Conservation (phyloP, 2,113 vertebrate species). For the Datnioides undecimradiatus region DNA sequence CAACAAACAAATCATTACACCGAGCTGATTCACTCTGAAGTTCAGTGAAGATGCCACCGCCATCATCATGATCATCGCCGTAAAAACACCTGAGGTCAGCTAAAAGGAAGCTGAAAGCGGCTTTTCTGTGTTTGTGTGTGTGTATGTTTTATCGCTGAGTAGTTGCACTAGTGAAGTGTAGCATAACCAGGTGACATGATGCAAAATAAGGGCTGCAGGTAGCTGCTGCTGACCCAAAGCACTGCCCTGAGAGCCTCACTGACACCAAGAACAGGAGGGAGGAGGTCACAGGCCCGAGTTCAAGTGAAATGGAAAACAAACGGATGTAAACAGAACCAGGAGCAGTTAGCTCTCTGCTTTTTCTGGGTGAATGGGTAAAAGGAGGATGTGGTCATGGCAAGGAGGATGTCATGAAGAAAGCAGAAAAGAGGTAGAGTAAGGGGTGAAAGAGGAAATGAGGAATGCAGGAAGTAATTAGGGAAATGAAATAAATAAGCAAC, state of each 20-base stretch:
- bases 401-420: background rate
- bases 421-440: background rate
- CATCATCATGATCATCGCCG: background rate
- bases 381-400: background rate
- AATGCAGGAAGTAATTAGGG: background rate
- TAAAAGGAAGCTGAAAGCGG: too few species aligned
- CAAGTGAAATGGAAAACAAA: background rate
- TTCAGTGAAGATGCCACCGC: too few species aligned
- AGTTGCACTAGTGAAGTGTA: constrained; percentile 16
- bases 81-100: constrained; percentile 2
- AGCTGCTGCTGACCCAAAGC: constrained; percentile 38
- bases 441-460: background rate
- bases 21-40: too few species aligned
- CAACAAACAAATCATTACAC: too few species aligned
- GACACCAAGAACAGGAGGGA: background rate
- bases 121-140: background rate
- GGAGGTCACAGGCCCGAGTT: background rate
- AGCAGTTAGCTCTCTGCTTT: background rate
- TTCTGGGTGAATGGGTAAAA: background rate
- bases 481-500: background rate
- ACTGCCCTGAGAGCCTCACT: background rate
- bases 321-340: background rate
- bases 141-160: constrained; percentile 33
- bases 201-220: constrained; percentile 57
- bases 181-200: constrained; percentile 12